phyloP scores from a whole-genome alignment of 2,797 vertebrate species.

The Neomorphus geoffroyi region DNA sequence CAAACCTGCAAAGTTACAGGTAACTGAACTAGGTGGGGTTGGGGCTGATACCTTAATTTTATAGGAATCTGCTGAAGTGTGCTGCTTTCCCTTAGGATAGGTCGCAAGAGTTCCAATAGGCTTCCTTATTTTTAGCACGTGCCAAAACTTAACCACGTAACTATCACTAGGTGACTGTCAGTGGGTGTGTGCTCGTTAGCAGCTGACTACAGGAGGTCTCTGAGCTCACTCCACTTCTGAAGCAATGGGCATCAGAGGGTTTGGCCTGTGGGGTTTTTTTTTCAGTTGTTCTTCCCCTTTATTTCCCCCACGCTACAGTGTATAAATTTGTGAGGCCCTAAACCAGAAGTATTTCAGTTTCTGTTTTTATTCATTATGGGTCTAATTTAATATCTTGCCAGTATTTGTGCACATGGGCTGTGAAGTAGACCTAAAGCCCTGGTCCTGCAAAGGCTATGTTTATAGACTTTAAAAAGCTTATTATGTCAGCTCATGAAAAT shows the following conservation, averaged over 20 bases:
- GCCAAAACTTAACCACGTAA: rapidly evolving
- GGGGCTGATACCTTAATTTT: background rate
- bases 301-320: too few relatives aligned
- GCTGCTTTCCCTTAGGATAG: background rate
- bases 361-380: background rate
- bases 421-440: background rate
- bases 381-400: background rate
- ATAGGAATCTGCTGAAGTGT: rapidly evolving
- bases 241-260: background rate
- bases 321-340: background rate
- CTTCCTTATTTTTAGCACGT: background rate
- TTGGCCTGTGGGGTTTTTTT: too few relatives aligned
- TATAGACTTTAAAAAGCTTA: background rate
- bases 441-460: background rate
- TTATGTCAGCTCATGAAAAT: background rate
- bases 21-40: background rate
- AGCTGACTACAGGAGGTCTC: rapidly evolving
- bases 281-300: too few relatives aligned
- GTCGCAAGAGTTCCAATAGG: background rate
- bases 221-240: background rate
- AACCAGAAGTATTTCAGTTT: background rate
- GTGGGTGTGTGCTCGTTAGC: background rate
- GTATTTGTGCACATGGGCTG: rapidly evolving
- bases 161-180: too few relatives aligned
- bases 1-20: background rate